Conservation (phyloP, 1,140 invertebrate genomes). For the Danaus plexippus region DNA sequence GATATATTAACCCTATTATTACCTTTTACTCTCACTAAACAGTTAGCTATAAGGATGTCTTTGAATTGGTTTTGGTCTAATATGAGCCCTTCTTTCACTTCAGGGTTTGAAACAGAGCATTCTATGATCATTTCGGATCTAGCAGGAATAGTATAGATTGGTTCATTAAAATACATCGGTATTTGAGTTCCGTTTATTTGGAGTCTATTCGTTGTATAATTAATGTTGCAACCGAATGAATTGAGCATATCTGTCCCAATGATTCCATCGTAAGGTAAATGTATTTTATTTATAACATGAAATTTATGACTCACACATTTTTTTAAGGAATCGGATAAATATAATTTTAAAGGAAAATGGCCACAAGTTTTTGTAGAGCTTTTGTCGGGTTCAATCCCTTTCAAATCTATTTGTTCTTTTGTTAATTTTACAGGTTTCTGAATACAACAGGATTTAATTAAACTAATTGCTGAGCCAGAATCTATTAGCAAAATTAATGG, state of each 20-base stretch:
- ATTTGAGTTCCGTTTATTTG: conserved; percentile 5
- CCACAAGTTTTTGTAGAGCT: conserved; percentile 14
- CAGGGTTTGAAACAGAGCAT: conserved; percentile 17
- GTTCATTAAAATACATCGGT: conserved; percentile 21
- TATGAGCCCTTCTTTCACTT: conserved; percentile 24
- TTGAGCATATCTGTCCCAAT: conserved; percentile 23
- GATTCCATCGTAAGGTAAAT: conserved; percentile 24
- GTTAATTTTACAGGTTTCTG: conserved; percentile 8
- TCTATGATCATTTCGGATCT: conserved; percentile 22
- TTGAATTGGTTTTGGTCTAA: conserved; percentile 15
- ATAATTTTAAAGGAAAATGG: conserved; percentile 21
- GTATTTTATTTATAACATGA: conserved; percentile 23
- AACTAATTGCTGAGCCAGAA: conserved; percentile 23
- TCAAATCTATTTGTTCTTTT: conserved; percentile 21
- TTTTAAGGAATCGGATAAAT: conserved; percentile 5
- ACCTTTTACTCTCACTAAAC: conserved; percentile 19
- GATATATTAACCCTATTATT: conserved; percentile 20
- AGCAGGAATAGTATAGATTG: conserved; percentile 18
- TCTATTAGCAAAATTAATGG: conserved; percentile 25
- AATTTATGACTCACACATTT: conserved; percentile 14
- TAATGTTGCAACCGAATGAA: conserved; percentile 9
- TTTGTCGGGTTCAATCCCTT: conserved; percentile 26
- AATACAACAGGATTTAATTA: conserved; percentile 19
- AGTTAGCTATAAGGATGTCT: conserved; percentile 22
- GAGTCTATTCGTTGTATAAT: conserved; percentile 12